Evolutionary conservation across 2,888 invertebrate species (phyloP).

Genomic region (Rhabditophanes sp.): DNA sequence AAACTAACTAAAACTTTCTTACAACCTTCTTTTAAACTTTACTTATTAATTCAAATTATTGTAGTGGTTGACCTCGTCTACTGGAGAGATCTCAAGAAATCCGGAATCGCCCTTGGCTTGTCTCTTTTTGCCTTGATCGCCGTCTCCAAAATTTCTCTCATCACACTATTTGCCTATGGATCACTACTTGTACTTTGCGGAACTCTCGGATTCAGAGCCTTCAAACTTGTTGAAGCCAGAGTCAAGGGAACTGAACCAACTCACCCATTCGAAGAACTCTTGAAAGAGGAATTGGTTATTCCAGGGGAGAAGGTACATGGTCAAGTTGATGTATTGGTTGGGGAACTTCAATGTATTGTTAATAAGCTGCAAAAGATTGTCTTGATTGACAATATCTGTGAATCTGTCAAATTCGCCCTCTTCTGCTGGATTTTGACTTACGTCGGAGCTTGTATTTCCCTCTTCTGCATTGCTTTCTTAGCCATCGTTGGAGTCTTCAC

Average conservation of each 20-base stretch:
- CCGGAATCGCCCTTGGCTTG: conserved; percentile 58
- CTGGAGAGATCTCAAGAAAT: conserved; percentile 88
- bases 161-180: conserved; percentile 67
- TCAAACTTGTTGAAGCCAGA: conserved; percentile 47
- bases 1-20: no score
- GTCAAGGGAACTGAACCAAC: conserved; percentile 17
- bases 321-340: conserved; percentile 65
- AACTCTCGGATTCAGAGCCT: conserved; percentile 81
- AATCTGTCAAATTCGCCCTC: conserved; percentile 66
- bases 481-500: conserved; percentile 34
- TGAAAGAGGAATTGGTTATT: conserved; percentile 71
- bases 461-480: conserved; percentile 10
- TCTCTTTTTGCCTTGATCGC: conserved; percentile 64
- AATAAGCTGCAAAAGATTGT: conserved; percentile 69
- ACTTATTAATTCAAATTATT: conserved; percentile 9
- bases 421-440: conserved; percentile 90
- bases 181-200: conserved; percentile 68
- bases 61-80: conserved; percentile 59
- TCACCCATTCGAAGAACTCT: conserved; percentile 41
- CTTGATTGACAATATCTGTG: conserved; percentile 86
- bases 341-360: no score
- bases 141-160: conserved; percentile 55
- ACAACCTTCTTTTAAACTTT: not conserved
- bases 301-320: conserved; percentile 79
- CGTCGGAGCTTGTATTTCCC: conserved; percentile 95